These are phyloP conservation scores for Parotocinclus haroldoi DNA, from an alignment of 2,797 vertebrate genomes.

Conservation along the genomic window DNA sequence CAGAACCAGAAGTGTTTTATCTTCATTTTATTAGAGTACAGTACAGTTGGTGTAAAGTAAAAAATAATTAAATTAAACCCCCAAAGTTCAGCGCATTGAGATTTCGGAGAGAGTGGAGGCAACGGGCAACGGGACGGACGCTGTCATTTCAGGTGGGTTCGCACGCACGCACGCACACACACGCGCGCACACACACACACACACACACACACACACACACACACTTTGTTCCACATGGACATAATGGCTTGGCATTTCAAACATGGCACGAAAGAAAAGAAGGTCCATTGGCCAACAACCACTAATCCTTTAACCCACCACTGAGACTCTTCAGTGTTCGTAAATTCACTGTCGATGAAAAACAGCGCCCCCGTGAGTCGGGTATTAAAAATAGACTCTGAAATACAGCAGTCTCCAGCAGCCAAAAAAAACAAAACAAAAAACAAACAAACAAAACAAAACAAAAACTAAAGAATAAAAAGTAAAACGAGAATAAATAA, in stretches of 20 bases:
- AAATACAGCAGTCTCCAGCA: conserved; percentile 67
- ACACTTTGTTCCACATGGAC: conserved; percentile 49
- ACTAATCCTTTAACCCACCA: conserved; percentile 51
- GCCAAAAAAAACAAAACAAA: conserved; percentile 35
- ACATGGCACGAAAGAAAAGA: conserved; percentile 35
- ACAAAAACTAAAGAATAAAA: no score
- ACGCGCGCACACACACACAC: conserved; percentile 3
- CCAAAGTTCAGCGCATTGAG: conserved; percentile 72
- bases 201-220: not conserved
- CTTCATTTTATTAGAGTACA: conserved; percentile 77
- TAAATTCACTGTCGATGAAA: conserved; percentile 53
- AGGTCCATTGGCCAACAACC: conserved; percentile 49
- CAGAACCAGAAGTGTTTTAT: no score
- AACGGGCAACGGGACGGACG: conserved; percentile 47
- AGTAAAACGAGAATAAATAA: conserved; percentile 66
- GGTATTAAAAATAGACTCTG: conserved; percentile 77
- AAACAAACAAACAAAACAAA: conserved; percentile 41
- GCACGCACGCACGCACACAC: conserved; percentile 4
- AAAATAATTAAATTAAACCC: conserved; percentile 82
- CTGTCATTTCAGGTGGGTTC: conserved; percentile 53
- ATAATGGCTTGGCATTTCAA: conserved; percentile 53
- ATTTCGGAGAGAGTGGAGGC: conserved; percentile 58
- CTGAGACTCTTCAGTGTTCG: conserved; percentile 57
- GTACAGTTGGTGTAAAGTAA: conserved; percentile 81
- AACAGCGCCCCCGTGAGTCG: conserved; percentile 54